A percentile compares a stretch with the other conserved stretches of the same genome.
Conservation (phyloP, 2,888 invertebrate genomes). For the Callosobruchus maculatus region DNA sequence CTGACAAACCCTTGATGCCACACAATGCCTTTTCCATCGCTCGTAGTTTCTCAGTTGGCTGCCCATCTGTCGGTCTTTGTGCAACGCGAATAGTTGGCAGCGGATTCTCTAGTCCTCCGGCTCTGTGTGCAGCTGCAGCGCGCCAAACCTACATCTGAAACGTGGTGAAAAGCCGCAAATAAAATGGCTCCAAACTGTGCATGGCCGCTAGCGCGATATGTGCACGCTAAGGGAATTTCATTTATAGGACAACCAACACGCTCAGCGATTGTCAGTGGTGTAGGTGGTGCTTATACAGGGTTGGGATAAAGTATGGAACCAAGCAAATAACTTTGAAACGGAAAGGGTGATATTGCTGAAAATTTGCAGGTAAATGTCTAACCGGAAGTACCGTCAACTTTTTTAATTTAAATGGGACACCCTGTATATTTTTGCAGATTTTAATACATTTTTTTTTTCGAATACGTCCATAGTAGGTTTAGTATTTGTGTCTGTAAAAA, state of each 20-base stretch:
- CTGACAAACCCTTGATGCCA: background rate
- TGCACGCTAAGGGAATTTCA: background rate
- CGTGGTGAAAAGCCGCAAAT: background rate
- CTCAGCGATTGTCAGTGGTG: background rate
- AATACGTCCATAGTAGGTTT: too few species aligned
- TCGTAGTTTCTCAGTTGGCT: background rate
- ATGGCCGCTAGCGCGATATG: background rate
- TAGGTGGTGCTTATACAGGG: too few species aligned
- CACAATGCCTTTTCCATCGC: background rate
- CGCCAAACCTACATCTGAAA: background rate
- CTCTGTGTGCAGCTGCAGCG: background rate
- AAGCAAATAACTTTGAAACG: too few species aligned
- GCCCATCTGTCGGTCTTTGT: background rate
- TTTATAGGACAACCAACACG: background rate
- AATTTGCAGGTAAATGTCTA: too few species aligned
- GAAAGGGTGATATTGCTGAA: too few species aligned
- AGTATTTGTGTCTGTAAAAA: too few species aligned
- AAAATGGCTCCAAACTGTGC: background rate
- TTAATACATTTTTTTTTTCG: too few species aligned
- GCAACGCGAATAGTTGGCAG: background rate
- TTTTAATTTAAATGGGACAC: too few species aligned
- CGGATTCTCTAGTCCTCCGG: background rate
- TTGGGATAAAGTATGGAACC: too few species aligned
- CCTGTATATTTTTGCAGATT: too few species aligned
- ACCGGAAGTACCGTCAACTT: too few species aligned